A percentile compares a stretch with the other conserved stretches of the same genome.
Evolutionary conservation across 2,888 invertebrate genomes (phyloP).

Genomic region (Tetheella fluctuosa): DNA sequence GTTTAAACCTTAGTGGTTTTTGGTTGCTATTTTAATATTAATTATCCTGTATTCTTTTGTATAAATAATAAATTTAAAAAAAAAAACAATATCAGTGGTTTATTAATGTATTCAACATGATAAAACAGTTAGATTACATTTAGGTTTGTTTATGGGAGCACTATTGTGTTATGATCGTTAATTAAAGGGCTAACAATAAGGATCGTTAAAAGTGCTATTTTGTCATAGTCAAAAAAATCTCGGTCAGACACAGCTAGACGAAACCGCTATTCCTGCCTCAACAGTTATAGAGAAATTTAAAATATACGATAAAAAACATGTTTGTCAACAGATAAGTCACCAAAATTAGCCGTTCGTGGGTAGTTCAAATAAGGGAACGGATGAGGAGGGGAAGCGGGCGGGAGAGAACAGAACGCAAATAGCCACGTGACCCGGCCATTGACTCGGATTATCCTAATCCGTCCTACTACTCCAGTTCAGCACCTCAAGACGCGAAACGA

Average conservation of each 20-base stretch:
- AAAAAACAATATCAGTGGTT: too few relatives aligned
- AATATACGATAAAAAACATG: slow-evolving; percentile 41
- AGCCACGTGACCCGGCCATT: slow-evolving; percentile 83
- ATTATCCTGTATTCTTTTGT: too few relatives aligned
- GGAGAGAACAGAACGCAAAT: slow-evolving; percentile 74
- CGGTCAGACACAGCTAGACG: background rate
- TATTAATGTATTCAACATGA: slow-evolving; percentile 1
- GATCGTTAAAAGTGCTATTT: too few relatives aligned
- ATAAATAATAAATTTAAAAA: too few relatives aligned
- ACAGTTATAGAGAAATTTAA: background rate
- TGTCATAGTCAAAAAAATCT: background rate
- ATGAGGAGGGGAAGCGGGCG: slow-evolving; percentile 57
- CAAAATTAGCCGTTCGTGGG: slow-evolving; percentile 72
- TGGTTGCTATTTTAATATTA: too few relatives aligned
- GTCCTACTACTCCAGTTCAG: slow-evolving; percentile 82
- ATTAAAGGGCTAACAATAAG: too few relatives aligned
- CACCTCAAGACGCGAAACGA: slow-evolving; percentile 52
- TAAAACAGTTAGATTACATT: slow-evolving; percentile 1
- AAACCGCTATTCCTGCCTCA: background rate
- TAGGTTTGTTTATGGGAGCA: background rate
- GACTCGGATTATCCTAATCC: slow-evolving; percentile 83
- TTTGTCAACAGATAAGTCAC: slow-evolving; percentile 67
- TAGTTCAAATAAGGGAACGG: slow-evolving; percentile 70
- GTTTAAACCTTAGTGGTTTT: too few relatives aligned
- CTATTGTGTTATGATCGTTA: background rate